Evolutionary conservation across 1,140 invertebrate species (phyloP).

Genomic region (Adoxophyes honmai): DNA sequence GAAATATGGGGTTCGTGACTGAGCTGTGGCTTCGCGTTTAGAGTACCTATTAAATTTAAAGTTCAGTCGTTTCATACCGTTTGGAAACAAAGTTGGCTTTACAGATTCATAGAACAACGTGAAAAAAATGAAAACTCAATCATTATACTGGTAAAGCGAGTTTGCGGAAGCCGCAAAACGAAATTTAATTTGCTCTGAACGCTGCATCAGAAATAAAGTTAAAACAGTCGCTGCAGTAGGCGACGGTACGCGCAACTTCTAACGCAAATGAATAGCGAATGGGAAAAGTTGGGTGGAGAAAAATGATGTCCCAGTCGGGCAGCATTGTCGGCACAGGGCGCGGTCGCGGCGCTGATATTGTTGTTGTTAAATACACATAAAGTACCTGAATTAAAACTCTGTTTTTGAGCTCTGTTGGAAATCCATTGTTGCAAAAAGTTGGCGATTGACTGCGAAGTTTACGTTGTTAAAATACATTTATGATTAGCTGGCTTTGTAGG

Average conservation of each 20-base stretch:
- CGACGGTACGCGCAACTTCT: conserved; percentile 68
- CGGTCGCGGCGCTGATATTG: conserved; percentile 38
- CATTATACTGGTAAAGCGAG: conserved; percentile 65
- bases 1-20: conserved; percentile 1
- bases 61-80: conserved; percentile 21
- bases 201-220: conserved; percentile 76
- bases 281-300: conserved; percentile 72
- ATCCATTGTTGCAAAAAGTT: conserved; percentile 18
- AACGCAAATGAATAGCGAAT: conserved; percentile 77
- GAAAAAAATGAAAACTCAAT: conserved; percentile 57
- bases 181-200: conserved; percentile 76
- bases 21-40: neutral
- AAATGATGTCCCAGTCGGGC: conserved; percentile 70
- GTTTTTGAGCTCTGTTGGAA: conserved; percentile 24
- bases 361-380: conserved; percentile 55
- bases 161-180: conserved; percentile 74
- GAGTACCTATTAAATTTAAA: conserved; percentile 17
- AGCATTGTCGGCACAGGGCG: conserved; percentile 31
- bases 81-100: conserved; percentile 42
- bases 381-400: conserved; percentile 29
- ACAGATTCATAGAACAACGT: conserved; percentile 49
- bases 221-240: conserved; percentile 74
- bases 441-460: neutral
- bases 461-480: conserved; percentile 4
- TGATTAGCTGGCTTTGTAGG: neutral